phyloP scores from a whole-genome alignment of 53 echinoderm and acorn worm species.

The Mesocentrotus franciscanus region DNA sequence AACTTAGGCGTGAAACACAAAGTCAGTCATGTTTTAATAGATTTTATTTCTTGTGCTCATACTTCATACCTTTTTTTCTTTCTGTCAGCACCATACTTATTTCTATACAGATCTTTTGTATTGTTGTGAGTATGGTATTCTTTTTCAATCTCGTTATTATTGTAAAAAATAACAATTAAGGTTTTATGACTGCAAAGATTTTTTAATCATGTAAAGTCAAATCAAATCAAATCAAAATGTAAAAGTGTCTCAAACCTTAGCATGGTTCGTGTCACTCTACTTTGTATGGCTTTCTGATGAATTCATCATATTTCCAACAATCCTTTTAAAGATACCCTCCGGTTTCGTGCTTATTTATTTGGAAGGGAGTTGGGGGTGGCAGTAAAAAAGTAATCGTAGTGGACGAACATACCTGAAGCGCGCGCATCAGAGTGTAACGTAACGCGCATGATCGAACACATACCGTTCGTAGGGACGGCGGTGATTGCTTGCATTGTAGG shows the following conservation, averaged over 20 bases:
- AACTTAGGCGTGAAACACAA: too few relatives aligned
- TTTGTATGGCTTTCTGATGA: background rate
- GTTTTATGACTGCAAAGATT: background rate
- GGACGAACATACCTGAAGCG: conserved; percentile 23
- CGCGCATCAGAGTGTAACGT: conserved; percentile 10
- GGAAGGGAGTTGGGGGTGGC: too few relatives aligned
- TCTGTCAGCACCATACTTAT: too few relatives aligned
- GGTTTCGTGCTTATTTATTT: background rate
- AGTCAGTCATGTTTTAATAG: too few relatives aligned
- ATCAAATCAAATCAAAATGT: background rate
- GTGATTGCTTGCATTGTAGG: background rate
- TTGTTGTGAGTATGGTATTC: too few relatives aligned
- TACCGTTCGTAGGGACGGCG: background rate
- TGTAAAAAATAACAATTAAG: background rate
- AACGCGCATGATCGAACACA: background rate
- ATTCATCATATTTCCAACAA: background rate
- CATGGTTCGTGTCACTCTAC: background rate
- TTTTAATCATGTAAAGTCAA: background rate
- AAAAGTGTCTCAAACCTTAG: background rate
- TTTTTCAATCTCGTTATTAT: too few relatives aligned
- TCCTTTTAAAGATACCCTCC: background rate
- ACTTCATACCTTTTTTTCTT: too few relatives aligned
- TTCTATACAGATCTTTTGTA: too few relatives aligned
- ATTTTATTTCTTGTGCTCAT: too few relatives aligned
- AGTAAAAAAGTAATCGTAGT: background rate